These are phyloP conservation scores for Thryonomys swinderianus DNA, from an alignment of 2,113 vertebrate species.

Conservation along the genomic window DNA sequence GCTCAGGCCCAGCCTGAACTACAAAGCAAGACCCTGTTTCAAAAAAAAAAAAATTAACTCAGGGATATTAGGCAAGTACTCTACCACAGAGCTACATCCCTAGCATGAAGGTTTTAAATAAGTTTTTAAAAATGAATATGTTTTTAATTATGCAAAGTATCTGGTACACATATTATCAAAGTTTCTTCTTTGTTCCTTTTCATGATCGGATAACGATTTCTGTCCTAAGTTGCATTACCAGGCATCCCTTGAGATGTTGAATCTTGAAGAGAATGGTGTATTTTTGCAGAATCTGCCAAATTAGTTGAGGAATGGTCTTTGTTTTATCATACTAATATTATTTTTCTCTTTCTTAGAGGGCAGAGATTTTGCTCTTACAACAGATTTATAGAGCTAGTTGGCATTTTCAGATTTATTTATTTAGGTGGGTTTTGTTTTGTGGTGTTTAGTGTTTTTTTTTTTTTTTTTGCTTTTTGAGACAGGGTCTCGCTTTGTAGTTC, in stretches of 20 bases:
- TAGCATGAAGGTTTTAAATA: conserved; percentile 29
- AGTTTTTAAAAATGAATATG: conserved; percentile 4
- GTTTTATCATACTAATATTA: conserved; percentile 10
- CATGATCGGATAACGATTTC: neutral
- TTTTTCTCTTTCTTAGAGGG: neutral
- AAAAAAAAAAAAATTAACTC: too few species aligned
- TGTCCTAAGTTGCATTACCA: conserved; percentile 7
- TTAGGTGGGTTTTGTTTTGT: neutral
- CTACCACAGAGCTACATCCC: neutral
- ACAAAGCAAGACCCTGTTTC: too few species aligned
- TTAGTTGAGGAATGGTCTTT: conserved; percentile 39
- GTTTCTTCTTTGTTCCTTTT: neutral
- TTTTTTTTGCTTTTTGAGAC: too few species aligned
- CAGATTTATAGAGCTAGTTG: neutral
- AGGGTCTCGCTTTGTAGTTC: too few species aligned
- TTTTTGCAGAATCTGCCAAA: conserved; percentile 1
- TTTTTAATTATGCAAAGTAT: neutral
- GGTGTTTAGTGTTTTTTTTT: too few species aligned
- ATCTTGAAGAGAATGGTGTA: conserved; percentile 21
- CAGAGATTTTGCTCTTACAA: conserved; percentile 5
- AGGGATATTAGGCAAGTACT: neutral
- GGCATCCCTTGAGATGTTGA: conserved; percentile 9
- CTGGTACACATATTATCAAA: neutral
- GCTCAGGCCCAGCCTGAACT: too few species aligned
- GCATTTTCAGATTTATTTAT: conserved; percentile 4